Conservation (phyloP, 2,113 vertebrate genomes). For the Semnopithecus entellus region DNA sequence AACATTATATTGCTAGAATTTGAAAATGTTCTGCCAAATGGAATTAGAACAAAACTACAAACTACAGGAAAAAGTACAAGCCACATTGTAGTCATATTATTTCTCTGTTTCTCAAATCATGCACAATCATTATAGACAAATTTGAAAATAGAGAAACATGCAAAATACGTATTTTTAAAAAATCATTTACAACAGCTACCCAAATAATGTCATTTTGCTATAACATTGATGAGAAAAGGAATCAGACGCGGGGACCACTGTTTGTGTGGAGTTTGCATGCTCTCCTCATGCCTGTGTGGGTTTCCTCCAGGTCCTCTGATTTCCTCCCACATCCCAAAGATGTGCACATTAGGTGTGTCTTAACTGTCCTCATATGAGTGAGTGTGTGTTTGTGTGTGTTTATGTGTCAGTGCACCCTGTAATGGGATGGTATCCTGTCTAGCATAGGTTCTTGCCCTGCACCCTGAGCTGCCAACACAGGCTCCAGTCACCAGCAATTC, state of each 20-base stretch:
- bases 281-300: background rate
- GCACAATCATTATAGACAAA: conserved; percentile 12
- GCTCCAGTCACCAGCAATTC: background rate
- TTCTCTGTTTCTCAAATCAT: conserved; percentile 18
- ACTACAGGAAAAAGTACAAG: background rate
- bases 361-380: background rate
- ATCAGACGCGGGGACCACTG: background rate
- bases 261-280: background rate
- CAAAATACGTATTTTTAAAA: background rate
- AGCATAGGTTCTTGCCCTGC: background rate
- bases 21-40: conserved; percentile 5
- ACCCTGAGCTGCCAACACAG: background rate
- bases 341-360: background rate
- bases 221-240: background rate
- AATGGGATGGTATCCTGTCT: background rate
- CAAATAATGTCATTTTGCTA: background rate
- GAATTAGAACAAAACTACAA: conserved; percentile 30
- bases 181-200: background rate
- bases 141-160: background rate
- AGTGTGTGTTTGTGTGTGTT: background rate
- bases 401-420: background rate
- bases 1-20: background rate
- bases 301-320: background rate
- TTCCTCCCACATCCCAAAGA: background rate
- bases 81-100: background rate